Evolutionary conservation across 2,113 vertebrate genomes (phyloP).

Genomic region (Philantomba maxwellii): DNA sequence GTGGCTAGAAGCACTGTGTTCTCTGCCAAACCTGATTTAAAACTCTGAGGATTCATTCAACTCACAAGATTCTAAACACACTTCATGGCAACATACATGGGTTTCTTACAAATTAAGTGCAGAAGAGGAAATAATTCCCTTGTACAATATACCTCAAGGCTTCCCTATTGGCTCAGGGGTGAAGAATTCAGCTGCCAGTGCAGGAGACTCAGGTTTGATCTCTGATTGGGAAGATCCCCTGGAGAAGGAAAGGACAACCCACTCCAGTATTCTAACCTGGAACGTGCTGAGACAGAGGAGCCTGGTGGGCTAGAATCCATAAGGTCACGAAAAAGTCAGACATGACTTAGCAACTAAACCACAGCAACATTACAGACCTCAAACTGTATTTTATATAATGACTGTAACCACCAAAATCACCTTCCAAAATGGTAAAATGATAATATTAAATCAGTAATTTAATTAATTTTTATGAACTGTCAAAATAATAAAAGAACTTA

Average conservation of each 20-base stretch:
- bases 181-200: background rate
- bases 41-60: background rate
- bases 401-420: background rate
- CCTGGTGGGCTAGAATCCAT: background rate
- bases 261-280: background rate
- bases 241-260: background rate
- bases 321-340: background rate
- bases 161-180: background rate
- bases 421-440: too few species aligned
- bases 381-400: background rate
- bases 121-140: background rate
- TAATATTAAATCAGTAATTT: too few species aligned
- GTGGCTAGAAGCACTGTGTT: background rate
- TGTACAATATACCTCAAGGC: background rate
- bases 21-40: background rate
- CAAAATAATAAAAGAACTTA: background rate
- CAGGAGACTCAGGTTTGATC: background rate
- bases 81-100: background rate
- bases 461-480: too few species aligned
- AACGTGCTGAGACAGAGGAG: background rate
- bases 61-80: background rate
- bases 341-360: background rate
- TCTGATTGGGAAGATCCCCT: background rate
- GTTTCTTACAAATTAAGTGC: background rate
- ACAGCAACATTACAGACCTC: background rate